phyloP scores from a whole-genome alignment of 1,140 invertebrate genomes.

The Dinothrombium tinctorium region DNA sequence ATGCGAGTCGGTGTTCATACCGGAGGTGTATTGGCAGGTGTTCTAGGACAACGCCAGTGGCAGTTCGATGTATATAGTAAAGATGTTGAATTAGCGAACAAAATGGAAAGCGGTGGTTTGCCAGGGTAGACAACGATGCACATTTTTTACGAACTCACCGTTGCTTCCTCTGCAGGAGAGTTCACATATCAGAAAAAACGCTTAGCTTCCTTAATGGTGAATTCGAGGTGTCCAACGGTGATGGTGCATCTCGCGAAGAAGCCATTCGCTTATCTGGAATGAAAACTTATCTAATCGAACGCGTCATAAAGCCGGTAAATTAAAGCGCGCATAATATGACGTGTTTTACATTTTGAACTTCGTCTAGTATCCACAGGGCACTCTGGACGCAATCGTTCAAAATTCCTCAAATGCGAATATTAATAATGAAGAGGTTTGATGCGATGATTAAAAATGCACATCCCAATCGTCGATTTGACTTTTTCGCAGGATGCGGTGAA shows the following conservation, averaged over 20 bases:
- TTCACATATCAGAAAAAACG: constrained; percentile 84
- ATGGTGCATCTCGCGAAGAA: constrained; percentile 66
- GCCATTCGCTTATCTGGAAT: constrained; percentile 57
- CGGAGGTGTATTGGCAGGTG: constrained; percentile 79
- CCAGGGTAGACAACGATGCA: no score
- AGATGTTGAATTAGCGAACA: constrained; percentile 89
- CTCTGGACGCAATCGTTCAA: constrained; percentile 15
- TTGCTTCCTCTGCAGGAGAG: no score
- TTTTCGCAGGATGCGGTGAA: no score
- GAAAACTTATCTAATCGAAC: constrained; percentile 72
- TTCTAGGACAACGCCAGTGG: constrained; percentile 87
- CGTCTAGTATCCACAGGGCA: constrained; percentile 20
- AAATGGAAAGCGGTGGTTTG: constrained; percentile 91
- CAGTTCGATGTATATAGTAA: constrained; percentile 93
- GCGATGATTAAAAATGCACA: not conserved
- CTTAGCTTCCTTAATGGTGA: constrained; percentile 65
- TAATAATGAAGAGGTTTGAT: not conserved
- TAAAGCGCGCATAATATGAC: no score
- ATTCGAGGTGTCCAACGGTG: constrained; percentile 49
- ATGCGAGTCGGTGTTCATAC: constrained; percentile 90
- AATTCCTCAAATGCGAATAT: not conserved
- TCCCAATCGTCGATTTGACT: no score
- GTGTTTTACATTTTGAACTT: not conserved
- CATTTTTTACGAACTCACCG: no score
- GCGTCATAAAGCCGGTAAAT: constrained; percentile 44